Percentiles rank a stretch among this genome's conserved stretches.
phyloP scores from a whole-genome alignment of 1,140 invertebrate species.

The Drosophila watanabei region DNA sequence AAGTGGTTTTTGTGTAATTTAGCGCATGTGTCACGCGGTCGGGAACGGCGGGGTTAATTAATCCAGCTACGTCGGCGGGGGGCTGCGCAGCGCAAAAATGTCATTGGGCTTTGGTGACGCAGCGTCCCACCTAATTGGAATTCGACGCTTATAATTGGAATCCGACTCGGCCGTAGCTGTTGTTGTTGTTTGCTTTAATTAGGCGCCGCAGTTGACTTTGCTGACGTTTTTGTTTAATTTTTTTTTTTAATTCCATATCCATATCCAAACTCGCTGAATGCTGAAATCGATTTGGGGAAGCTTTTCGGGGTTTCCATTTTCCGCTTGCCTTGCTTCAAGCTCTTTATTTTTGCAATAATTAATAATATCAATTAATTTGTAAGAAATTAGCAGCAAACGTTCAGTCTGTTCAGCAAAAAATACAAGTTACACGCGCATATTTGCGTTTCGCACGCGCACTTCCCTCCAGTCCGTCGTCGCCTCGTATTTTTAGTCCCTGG shows the following conservation, averaged over 20 bases:
- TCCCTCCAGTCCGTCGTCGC: not conserved
- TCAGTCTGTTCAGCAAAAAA: conserved; percentile 32
- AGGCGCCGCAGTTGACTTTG: conserved; percentile 43
- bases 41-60: conserved; percentile 70
- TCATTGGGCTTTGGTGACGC: conserved; percentile 73
- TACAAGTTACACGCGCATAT: conserved; percentile 58
- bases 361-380: conserved; percentile 25
- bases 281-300: conserved; percentile 57
- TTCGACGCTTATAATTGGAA: conserved; percentile 79
- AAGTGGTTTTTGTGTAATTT: conserved; percentile 37
- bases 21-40: conserved; percentile 72
- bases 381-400: conserved; percentile 34
- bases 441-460: conserved; percentile 68
- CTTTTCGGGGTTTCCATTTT: conserved; percentile 18
- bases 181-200: conserved; percentile 59
- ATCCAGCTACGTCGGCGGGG: conserved; percentile 66
- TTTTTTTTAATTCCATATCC: not conserved
- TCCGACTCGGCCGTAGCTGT: conserved; percentile 41
- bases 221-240: conserved; percentile 25
- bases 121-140: conserved; percentile 78
- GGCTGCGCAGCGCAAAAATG: conserved; percentile 67
- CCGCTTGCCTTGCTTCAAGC: conserved; percentile 26
- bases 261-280: conserved; percentile 15
- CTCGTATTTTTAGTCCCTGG: not conserved
- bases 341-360: conserved; percentile 40